Conservation (phyloP, 2,888 invertebrate genomes). For the Cerastoderma edule region DNA sequence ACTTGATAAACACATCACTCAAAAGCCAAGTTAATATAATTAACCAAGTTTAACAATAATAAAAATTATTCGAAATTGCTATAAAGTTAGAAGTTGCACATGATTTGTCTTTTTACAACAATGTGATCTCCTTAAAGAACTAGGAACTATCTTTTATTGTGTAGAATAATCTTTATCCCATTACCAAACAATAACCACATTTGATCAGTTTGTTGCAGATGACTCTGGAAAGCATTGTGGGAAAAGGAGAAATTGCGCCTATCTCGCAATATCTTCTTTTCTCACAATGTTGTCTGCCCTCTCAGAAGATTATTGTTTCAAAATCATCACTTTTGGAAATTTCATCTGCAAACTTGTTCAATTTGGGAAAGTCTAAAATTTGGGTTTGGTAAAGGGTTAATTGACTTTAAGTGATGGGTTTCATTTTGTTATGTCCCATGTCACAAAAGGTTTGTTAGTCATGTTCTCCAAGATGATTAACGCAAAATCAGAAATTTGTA, state of each 20-base stretch:
- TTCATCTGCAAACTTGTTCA: not conserved
- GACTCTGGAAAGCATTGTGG: not conserved
- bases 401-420: not conserved
- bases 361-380: not conserved
- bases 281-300: not conserved
- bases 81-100: no score
- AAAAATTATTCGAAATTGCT: no score
- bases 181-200: not conserved
- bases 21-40: no score
- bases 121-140: not conserved
- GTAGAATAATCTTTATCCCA: not conserved
- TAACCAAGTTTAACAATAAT: no score
- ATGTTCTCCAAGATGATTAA: not conserved
- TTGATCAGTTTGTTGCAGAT: not conserved
- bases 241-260: conserved; percentile 6
- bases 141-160: not conserved
- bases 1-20: no score
- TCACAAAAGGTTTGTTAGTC: not conserved
- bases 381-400: not conserved
- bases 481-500: no score
- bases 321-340: not conserved
- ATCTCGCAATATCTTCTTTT: not conserved
- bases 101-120: conserved; percentile 3
- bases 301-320: no score
- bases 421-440: not conserved